Conservation (phyloP, 2,797 vertebrate genomes). For the Gallinago stenura region DNA sequence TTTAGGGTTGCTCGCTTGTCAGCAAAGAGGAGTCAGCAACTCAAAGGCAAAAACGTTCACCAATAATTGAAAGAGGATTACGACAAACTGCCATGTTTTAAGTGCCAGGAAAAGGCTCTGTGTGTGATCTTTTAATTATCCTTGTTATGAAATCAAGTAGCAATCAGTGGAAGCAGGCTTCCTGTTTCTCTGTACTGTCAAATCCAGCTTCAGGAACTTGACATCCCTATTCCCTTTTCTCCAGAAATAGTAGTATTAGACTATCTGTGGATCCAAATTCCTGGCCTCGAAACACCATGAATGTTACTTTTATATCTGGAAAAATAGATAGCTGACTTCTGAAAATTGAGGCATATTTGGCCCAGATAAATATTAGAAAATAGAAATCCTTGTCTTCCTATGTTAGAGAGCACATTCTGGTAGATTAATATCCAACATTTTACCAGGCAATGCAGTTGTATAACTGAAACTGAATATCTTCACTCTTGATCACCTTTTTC, state of each 20-base stretch:
- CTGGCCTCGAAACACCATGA: background rate
- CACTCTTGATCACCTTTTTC: background rate
- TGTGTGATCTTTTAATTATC: background rate
- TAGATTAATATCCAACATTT: background rate
- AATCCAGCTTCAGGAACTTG: background rate
- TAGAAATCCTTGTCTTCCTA: background rate
- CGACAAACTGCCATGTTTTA: background rate
- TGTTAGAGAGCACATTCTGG: background rate
- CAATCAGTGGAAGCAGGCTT: background rate
- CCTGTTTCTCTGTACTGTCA: background rate
- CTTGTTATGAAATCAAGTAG: background rate
- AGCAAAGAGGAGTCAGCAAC: background rate
- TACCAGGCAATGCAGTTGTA: background rate
- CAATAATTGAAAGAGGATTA: background rate
- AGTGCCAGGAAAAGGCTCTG: background rate
- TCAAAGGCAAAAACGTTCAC: background rate
- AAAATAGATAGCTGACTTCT: background rate
- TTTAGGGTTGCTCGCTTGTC: background rate
- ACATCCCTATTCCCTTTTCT: background rate
- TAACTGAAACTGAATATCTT: accelerated
- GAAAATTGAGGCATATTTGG: background rate
- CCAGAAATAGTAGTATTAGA: background rate
- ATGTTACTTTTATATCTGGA: background rate
- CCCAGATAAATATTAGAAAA: background rate
- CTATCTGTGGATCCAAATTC: background rate